Evolutionary conservation across 2,113 vertebrate species (phyloP).

Genomic region (Globicephala melas): DNA sequence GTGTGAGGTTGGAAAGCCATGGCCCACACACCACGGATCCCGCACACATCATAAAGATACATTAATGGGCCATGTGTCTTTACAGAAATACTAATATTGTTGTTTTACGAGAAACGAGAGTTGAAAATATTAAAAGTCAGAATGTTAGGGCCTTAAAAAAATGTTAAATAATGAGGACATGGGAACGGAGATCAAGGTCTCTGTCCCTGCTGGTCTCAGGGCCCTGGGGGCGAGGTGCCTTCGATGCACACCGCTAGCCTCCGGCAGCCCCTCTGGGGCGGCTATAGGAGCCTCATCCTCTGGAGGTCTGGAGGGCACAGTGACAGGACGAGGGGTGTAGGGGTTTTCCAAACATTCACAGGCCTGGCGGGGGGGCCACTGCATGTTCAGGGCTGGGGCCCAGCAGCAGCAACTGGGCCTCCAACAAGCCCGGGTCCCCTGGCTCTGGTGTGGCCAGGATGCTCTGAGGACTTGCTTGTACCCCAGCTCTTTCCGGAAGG

Average conservation of each 20-base stretch:
- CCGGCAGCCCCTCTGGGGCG: neutral
- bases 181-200: neutral
- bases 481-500: neutral
- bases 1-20: conserved; percentile 69
- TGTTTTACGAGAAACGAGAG: conserved; percentile 79
- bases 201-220: accelerated
- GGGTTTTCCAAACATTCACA: neutral
- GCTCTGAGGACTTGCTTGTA: accelerated
- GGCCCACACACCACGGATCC: conserved; percentile 74
- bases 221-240: neutral
- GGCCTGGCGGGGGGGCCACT: accelerated
- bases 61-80: conserved; percentile 72
- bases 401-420: accelerated
- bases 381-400: accelerated
- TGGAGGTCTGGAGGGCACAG: neutral
- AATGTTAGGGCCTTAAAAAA: conserved; percentile 66
- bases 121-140: conserved; percentile 74
- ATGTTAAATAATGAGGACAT: neutral
- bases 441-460: accelerated
- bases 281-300: accelerated
- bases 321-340: accelerated
- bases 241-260: neutral
- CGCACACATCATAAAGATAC: conserved; percentile 83
- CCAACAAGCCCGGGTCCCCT: accelerated
- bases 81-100: conserved; percentile 75